Percentiles rank a stretch among this genome's conserved stretches.
phyloP scores from a whole-genome alignment of 1,140 invertebrate species.

The Tetranychus urticae region DNA sequence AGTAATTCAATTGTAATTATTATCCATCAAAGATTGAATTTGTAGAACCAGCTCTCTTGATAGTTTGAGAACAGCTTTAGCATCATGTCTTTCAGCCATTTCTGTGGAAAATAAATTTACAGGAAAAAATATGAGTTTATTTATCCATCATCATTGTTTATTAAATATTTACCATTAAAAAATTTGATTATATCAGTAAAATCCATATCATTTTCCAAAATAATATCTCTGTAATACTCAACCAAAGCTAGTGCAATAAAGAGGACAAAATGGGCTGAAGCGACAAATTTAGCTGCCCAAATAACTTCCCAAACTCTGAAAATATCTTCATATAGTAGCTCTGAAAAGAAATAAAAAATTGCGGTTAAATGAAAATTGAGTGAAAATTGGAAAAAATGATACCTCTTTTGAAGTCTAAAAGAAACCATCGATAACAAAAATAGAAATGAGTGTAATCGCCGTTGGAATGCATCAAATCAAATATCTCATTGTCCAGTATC shows the following conservation, averaged over 20 bases:
- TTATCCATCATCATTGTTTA: background rate
- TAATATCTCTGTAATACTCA: conserved; percentile 76
- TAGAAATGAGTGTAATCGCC: conserved; percentile 92
- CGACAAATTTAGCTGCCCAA: conserved; percentile 69
- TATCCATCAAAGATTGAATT: conserved; percentile 69
- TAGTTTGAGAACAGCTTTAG: conserved; percentile 47
- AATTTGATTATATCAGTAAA: conserved; percentile 95
- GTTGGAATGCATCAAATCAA: conserved; percentile 76
- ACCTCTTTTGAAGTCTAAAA: conserved; percentile 50
- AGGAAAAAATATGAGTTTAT: conserved; percentile 19
- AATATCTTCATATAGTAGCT: conserved; percentile 70
- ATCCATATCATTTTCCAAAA: conserved; percentile 81
- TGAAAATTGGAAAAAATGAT: background rate
- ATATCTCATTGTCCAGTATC: conserved; percentile 75
- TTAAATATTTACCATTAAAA: conserved; percentile 51
- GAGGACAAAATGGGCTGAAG: conserved; percentile 66
- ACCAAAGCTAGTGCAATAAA: conserved; percentile 76
- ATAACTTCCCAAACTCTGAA: conserved; percentile 86
- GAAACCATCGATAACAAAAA: conserved; percentile 85
- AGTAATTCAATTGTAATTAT: conserved; percentile 29
- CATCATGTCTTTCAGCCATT: conserved; percentile 82
- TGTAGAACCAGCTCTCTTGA: conserved; percentile 58
- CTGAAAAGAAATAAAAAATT: conserved; percentile 21
- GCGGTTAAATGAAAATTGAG: background rate
- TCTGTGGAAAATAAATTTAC: conserved; percentile 28